A percentile compares a stretch with the other conserved stretches of the same genome.
phyloP scores from a whole-genome alignment of 2,113 vertebrate species.

The Limanda limanda region DNA sequence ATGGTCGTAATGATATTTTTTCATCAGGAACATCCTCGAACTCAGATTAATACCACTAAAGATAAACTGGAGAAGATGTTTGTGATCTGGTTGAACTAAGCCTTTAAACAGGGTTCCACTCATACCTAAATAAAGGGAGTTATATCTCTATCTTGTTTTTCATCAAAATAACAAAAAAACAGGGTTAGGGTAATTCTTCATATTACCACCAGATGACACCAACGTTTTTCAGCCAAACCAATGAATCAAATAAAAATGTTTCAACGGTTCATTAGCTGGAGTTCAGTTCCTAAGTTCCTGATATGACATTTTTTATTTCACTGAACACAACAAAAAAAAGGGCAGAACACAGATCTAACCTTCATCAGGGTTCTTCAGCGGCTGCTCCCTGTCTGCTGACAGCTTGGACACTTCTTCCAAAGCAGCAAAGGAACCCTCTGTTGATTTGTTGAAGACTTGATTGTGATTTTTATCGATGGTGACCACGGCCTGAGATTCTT shows the following conservation, averaged over 20 bases:
- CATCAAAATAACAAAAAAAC: neutral
- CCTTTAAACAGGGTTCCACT: no score
- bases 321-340: neutral
- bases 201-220: neutral
- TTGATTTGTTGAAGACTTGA: neutral
- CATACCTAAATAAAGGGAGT: no score
- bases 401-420: neutral
- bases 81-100: no score
- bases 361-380: neutral
- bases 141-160: no score
- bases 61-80: no score
- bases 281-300: neutral
- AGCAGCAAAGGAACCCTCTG: neutral
- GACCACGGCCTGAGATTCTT: neutral
- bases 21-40: no score
- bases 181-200: neutral
- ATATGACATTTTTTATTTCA: neutral
- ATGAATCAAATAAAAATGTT: neutral
- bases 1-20: no score
- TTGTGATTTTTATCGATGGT: conserved; percentile 28
- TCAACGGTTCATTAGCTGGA: neutral
- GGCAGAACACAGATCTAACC: conserved; percentile 38
- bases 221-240: neutral
- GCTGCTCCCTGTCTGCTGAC: neutral
- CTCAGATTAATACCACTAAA: no score